Evolutionary conservation across 2,888 invertebrate species (phyloP).

Genomic region (Caenorhabditis panamensis): DNA sequence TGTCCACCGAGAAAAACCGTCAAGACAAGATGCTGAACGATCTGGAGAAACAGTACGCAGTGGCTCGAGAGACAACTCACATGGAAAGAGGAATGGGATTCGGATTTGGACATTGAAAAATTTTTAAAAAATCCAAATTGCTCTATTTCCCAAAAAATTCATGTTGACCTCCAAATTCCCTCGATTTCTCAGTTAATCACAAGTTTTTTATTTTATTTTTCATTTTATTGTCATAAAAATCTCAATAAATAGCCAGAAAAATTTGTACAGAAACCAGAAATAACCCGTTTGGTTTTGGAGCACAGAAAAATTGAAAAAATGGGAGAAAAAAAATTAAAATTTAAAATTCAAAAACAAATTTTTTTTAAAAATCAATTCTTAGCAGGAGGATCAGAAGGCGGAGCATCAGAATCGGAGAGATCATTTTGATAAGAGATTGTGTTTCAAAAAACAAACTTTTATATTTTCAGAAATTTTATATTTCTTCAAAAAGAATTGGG

Average conservation of each 20-base stretch:
- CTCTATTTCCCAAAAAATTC: too few relatives aligned
- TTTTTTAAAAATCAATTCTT: conserved; percentile 12
- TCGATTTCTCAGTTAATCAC: too few relatives aligned
- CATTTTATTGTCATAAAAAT: conserved; percentile 2
- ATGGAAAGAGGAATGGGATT: conserved; percentile 69
- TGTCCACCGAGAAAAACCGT: conserved; percentile 56
- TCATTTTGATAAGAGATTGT: too few relatives aligned
- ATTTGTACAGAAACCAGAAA: conserved; percentile 35
- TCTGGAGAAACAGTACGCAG: conserved; percentile 69
- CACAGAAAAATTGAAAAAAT: neutral
- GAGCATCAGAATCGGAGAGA: conserved; percentile 38
- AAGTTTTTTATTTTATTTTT: too few relatives aligned
- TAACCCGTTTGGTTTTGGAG: conserved; percentile 22
- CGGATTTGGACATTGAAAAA: conserved; percentile 63
- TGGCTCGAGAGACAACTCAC: conserved; percentile 67
- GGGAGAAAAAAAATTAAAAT: too few relatives aligned
- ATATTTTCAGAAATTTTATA: too few relatives aligned
- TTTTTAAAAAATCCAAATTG: too few relatives aligned
- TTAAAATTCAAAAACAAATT: too few relatives aligned
- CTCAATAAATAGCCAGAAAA: conserved; percentile 30
- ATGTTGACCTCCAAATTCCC: too few relatives aligned
- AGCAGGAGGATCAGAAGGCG: conserved; percentile 37
- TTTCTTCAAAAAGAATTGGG: too few relatives aligned
- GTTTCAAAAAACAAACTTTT: too few relatives aligned
- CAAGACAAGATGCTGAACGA: conserved; percentile 66